Base-by-base conservation (phyloP, 2,113 vertebrate genomes). In the Oenanthe melanoleuca region DNA sequence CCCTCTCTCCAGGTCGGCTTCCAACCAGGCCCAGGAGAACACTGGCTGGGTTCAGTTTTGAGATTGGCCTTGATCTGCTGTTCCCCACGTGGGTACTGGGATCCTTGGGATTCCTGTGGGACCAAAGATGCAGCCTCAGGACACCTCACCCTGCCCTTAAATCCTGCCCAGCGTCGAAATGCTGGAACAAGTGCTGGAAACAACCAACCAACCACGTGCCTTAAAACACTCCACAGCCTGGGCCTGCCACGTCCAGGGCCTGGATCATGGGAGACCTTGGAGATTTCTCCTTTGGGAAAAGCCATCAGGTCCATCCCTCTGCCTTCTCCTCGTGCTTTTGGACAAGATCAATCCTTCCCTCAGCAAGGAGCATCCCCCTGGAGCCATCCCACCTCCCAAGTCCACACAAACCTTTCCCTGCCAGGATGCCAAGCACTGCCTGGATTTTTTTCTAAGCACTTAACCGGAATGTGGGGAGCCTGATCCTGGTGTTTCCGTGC, bases 21-120 rank as follows among this genome's bases (percentile, higher is more conserved):
- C 97, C 12, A 87, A 18, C 83, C 97, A 97, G 64, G 11, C 92
- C 45, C 97, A 96, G 89, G 81, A 94, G 1, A 97, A 59, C 31
- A 20, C 96, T 0, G 96, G 96, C 83, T 98, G 98, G 98, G 98
- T 98, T 44, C 98, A 98, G 75, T 98, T 98, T 95, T 98, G 93
- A 98, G 8, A 45, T 7, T 3, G 2, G 10, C 29, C 9, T 12
- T 22, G 8, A 1, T 14, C 67, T 0, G 2, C 21, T 42, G 28
- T 74, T 44, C 92, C 56, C 73, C 24, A 2, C 0, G 0, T 0
- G 8, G 50, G 8, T 66, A 37, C 89, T 75, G 80, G 74, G 63
- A 86, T 84, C 24, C 1, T 69, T 1, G 0, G 2, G 2, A 60
- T 84, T 82, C 79, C 61, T 55, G 12, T 64, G 7, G 73, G 95